Evolutionary conservation across 2,113 vertebrate genomes (phyloP), one percentile per base, ranked within the genome.

Genomic region (Limanda limanda): DNA sequence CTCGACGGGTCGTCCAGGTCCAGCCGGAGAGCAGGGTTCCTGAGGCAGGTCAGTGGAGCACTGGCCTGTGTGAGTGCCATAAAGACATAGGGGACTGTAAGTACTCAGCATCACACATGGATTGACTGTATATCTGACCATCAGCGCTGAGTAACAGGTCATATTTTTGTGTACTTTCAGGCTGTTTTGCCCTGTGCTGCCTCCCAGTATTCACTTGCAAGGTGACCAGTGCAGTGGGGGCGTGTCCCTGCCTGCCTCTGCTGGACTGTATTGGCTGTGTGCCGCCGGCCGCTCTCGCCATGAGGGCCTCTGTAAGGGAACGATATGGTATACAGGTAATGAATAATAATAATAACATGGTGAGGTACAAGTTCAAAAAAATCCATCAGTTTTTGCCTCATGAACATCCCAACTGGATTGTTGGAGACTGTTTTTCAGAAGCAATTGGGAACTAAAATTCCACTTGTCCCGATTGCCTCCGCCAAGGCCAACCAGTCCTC

Each of bases 121-220:
- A 54, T 54, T 11, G 1, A 21, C 3, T 6, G 2, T 24, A 54
- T 57, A 17, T 57, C 3, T 57, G 55, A 24, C 21, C 54, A 24
- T 56, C 54, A 56, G 54, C 11, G 3, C 17, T 8, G 18, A 51
- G 5, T 18, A 51, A 15, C 42, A 45, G 42, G 11, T 45, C 18
- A 18, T 11, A n/a, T 54, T 7, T 54, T n/a, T 52, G 51, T 67
- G 59, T 60, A 56, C 68, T 45, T 74, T 14, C 57, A 93, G 94
- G 94, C n/a, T 94, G 94, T 62, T 92, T 88, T 60, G 94, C 93
- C 15, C 69, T 93, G 24, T 95, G 94, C 89, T 95, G 94, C 81
- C 85, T 95, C 74, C 92, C 92, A 27, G 78, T 95, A 68, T 94
- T 94, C 65, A 92, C 92, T 55, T 94, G 94, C 81, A 92, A 93